Evolutionary conservation across 1,140 invertebrate genomes (phyloP), one percentile per base, ranked within the genome.

Genomic region (Brachionus calyciflorus): DNA sequence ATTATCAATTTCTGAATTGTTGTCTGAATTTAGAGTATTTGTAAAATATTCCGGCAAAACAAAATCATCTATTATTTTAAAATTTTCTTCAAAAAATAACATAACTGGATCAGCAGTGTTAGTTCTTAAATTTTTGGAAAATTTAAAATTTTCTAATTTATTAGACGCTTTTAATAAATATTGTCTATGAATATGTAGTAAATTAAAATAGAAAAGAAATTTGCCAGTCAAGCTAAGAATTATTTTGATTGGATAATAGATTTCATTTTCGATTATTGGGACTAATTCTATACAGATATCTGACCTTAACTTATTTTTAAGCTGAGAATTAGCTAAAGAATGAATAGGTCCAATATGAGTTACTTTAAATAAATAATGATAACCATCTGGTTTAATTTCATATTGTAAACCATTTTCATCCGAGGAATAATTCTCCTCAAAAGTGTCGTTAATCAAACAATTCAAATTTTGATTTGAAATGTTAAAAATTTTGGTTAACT

Each of bases 261-360:
- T 14, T 14, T 44, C 2, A 24, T 10, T 65, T 46, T 46, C 5
- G 10, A 9, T 1, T 14, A 24, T 41, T 10, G 40, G 33, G 26
- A 37, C 21, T 24, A 65, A 24, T 24, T 65, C 37, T 19, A 65
- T 24, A 1, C 40, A 19, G 14, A 65, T 12, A 41, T 65, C 60
- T 12, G 37, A 65, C 44, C 60, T 65, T 14, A 65, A 28, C 14
- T 65, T 65, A 12, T n/a, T 44, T 65, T 65, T 65, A 26, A 65
- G 44, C 44, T 65, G 60, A 65, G 60, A 65, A 24, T 65, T 65
- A 17, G 60, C 60, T 6, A 65, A 41, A 12, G 60, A 65, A 46
- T 65, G 60, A 12, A 65, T 37, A 24, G 60, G 40, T 4, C 37
- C 60, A 14, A 44, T 65, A 6, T 44, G 41, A 19, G 3, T 10